Evolutionary conservation across 2,113 vertebrate genomes (phyloP), one percentile per base, ranked within the genome.

Genomic region (Plotosus lineatus): DNA sequence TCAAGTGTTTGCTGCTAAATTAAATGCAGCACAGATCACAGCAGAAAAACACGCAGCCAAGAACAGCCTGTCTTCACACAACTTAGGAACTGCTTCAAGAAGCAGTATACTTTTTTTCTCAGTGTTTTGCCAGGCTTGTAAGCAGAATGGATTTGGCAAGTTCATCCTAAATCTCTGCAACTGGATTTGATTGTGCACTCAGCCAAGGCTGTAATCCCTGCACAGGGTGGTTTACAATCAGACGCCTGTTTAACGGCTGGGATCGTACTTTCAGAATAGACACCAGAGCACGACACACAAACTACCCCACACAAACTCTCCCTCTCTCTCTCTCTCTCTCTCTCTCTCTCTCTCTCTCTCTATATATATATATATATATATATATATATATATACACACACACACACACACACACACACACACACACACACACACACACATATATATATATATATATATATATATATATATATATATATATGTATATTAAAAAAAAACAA

Each of bases 161-260:
- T 68, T 83, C 74, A 68, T 58, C 11, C 71, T 21, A 28, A 75
- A 66, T 73, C 73, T 80, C 65, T 83, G 51, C 42, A 83, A 75
- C 75, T 82, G 82, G 81, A 80, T 83, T 83, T 83, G 56, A 77
- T 75, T 53, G 66, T 4, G 4, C 11, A n/a, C 71, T 63, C 26
- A 50, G 72, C n/a, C 42, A 31, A 65, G 72, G 60, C 50, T 69
- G 61, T 80, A 77, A 85, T 82, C 80, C 77, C 51, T 50, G 31
- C 44, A 31, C 75, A 75, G 63, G 0, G n/a, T n/a, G 10, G 58
- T 31, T 82, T 80, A 56, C 48, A 74, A 40, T 78, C 80, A 79
- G 33, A 66, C 19, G 51, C 51, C 42, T 40, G 65, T 78, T 61
- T 61, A 75, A 55, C 48, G 15, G 68, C 26, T 48, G 51, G n/a